These are phyloP conservation scores for Idris sp. DNA, from an alignment of 1,140 invertebrate species.

Conservation along the genomic window DNA sequence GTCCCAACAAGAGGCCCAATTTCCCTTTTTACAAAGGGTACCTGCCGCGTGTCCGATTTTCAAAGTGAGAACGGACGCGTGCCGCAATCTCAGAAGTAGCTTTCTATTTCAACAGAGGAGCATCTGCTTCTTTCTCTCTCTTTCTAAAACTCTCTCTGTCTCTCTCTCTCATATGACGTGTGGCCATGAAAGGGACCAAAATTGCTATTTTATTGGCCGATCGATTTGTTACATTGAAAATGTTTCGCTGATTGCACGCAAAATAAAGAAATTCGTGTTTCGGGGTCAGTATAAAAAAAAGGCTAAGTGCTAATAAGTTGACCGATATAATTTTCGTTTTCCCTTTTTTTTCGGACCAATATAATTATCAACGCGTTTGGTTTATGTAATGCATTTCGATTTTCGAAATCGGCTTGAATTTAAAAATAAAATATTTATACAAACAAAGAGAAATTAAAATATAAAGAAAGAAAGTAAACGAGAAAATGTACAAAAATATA, in stretches of 20 bases:
- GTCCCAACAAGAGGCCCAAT: neutral
- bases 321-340: slow-evolving; percentile 3
- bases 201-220: slow-evolving; percentile 50
- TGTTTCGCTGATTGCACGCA: slow-evolving; percentile 2
- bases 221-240: slow-evolving; percentile 51
- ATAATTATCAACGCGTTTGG: neutral
- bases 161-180: slow-evolving; percentile 25
- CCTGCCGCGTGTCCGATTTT: slow-evolving; percentile 42
- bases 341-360: neutral
- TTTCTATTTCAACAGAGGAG: slow-evolving; percentile 58
- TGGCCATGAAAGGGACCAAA: slow-evolving; percentile 51
- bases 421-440: too few relatives aligned
- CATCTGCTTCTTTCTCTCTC: slow-evolving; percentile 58
- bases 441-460: too few relatives aligned
- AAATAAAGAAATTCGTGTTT: slow-evolving; percentile 58
- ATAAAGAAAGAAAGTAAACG: too few relatives aligned
- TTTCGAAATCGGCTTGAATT: too few relatives aligned
- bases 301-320: slow-evolving; percentile 19
- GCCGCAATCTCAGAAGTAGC: slow-evolving; percentile 51
- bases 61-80: slow-evolving; percentile 38
- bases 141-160: too few relatives aligned
- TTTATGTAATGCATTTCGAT: slow-evolving; percentile 10
- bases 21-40: slow-evolving; percentile 27
- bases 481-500: too few relatives aligned
- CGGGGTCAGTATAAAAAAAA: slow-evolving; percentile 41